These are phyloP conservation scores for Camponotus vicinus DNA, from an alignment of 1,140 invertebrate genomes.

Conservation along the genomic window DNA sequence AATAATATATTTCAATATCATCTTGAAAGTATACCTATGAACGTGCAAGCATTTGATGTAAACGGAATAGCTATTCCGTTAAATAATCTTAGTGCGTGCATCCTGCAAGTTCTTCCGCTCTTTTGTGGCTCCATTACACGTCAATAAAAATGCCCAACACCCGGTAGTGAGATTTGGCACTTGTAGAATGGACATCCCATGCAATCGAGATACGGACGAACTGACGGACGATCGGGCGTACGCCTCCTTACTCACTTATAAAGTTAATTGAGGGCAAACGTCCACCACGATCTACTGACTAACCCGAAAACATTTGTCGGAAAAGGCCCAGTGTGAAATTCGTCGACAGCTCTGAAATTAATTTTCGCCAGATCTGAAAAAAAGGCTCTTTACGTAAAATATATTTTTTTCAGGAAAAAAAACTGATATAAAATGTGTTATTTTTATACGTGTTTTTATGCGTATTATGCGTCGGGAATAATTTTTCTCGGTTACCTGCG, in stretches of 20 bases:
- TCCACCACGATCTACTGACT: slow-evolving; percentile 84
- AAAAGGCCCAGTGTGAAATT: slow-evolving; percentile 2
- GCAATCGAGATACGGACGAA: slow-evolving; percentile 70
- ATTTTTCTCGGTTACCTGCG: background rate
- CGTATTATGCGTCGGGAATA: background rate
- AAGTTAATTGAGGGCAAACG: slow-evolving; percentile 87
- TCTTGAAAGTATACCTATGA: background rate
- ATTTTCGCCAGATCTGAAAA: background rate
- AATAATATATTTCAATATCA: background rate
- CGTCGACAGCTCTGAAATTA: background rate
- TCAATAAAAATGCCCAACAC: slow-evolving; percentile 52
- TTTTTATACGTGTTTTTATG: background rate
- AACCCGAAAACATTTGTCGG: slow-evolving; percentile 82
- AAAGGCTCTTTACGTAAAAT: background rate
- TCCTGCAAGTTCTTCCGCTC: background rate
- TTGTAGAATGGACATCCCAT: slow-evolving; percentile 70
- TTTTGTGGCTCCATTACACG: slow-evolving; percentile 12
- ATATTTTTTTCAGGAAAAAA: background rate
- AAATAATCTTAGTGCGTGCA: slow-evolving; percentile 14
- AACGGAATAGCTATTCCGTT: slow-evolving; percentile 7
- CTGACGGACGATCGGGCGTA: slow-evolving; percentile 81
- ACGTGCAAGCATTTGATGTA: background rate
- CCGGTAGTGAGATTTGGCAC: slow-evolving; percentile 73
- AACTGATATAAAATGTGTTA: too few species aligned
- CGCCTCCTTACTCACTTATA: slow-evolving; percentile 86